Base-by-base conservation (phyloP, 2,797 vertebrate genomes). In the Merluccius polli region DNA sequence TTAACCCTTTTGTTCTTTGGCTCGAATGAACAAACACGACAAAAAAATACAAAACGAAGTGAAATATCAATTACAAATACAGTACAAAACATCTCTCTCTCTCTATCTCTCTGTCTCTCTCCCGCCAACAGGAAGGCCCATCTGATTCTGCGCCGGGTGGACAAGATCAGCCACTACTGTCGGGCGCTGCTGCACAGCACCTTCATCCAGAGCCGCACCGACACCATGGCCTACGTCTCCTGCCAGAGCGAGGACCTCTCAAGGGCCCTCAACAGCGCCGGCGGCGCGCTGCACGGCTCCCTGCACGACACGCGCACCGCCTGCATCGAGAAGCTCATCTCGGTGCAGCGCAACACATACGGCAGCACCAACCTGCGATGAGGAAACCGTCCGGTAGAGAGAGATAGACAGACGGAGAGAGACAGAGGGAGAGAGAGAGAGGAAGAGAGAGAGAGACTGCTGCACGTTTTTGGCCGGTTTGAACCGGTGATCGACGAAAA, bases 171-270 rank as follows among this genome's bases (percentile, higher is more conserved):
- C 81, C 93, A 94, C 84, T 94, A 93, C 80, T 95, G 96, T 81
- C 93, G 95, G 0, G 94, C 95, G 36, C 94, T 99, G 76, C 93
- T 99, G n/a, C 93, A 93, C 83, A 98, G 97, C 70, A 92, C 94
- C 82, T 95, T 97, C 89, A 98, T 99, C 90, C 97, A 98, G 94
- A 97, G 96, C 88, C 96, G 96, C n/a, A 96, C 95, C 0, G 98
- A 99, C 90, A 96, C 95, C 79, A 92, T 96, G 91, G 95, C 97
- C 15, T 98, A 98, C 70, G 88, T 97, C 80, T 93, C 94, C 91
- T 99, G 98, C 82, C 94, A 94, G 78, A 95, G 94, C 0, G 97
- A 98, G 44, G 96, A 97, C 52, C 88, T 89, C 0, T 11, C 27
- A 24, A 94, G 95, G 73, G 93, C 95, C 0, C 91, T 94, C 0